A percentile compares a stretch with the other conserved stretches of the same genome.
Evolutionary conservation across 2,113 vertebrate genomes (phyloP).

Genomic region (Triplophysa rosa): DNA sequence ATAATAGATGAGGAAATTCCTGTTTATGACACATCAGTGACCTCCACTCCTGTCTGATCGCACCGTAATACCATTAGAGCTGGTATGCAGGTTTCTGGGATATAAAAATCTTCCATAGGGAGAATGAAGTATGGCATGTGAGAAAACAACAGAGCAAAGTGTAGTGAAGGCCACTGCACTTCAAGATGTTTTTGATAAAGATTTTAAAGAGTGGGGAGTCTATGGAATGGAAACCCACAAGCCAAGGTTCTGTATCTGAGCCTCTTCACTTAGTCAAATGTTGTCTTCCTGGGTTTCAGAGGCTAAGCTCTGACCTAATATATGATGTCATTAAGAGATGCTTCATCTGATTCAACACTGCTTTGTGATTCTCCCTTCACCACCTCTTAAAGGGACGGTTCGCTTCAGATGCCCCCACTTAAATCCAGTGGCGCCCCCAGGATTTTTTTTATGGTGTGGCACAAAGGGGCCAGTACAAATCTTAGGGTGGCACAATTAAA

Average conservation of each 20-base stretch:
- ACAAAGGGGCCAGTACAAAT: no score
- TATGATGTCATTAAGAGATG: constrained; percentile 72
- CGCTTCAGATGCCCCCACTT: constrained; percentile 51
- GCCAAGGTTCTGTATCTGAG: background rate
- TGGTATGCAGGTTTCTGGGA: constrained; percentile 36
- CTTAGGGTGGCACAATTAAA: no score
- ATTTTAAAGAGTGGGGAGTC: constrained; percentile 21
- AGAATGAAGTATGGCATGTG: background rate
- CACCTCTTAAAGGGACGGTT: constrained; percentile 68
- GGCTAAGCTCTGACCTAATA: constrained; percentile 56
- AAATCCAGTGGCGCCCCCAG: no score
- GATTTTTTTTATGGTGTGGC: no score
- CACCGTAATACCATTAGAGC: constrained; percentile 46
- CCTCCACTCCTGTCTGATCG: constrained; percentile 30
- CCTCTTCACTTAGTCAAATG: background rate
- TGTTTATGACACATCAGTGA: constrained; percentile 46
- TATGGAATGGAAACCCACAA: background rate
- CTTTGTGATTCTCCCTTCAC: constrained; percentile 55
- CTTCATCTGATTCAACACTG: constrained; percentile 60
- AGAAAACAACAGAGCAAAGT: background rate
- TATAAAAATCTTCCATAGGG: background rate
- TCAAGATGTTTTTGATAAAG: background rate
- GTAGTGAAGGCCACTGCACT: background rate
- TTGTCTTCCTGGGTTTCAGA: no score
- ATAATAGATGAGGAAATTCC: constrained; percentile 47